Evolutionary conservation across 2,797 vertebrate genomes (phyloP).

Genomic region (Vipera ursinii): DNA sequence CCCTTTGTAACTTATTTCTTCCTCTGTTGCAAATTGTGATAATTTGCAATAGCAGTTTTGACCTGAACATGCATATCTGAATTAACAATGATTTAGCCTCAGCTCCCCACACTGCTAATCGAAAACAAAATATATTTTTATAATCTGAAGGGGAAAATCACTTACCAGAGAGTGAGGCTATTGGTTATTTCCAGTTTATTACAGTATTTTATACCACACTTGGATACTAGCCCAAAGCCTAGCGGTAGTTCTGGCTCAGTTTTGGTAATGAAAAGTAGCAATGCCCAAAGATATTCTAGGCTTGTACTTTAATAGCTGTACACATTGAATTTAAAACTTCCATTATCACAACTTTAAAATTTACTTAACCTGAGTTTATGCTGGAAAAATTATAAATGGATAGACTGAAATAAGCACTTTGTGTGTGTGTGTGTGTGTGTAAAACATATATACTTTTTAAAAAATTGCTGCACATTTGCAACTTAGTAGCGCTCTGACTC

Average conservation of each 20-base stretch:
- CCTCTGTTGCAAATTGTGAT: neutral
- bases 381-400: neutral
- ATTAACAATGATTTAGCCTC: neutral
- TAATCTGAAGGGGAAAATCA: neutral
- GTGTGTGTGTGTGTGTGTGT: too few relatives aligned
- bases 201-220: neutral
- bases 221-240: neutral
- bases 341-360: neutral
- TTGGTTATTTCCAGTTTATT: neutral
- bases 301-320: neutral
- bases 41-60: neutral
- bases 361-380: neutral
- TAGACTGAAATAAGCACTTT: neutral
- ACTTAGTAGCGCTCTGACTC: neutral
- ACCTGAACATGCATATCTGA: neutral
- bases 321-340: neutral
- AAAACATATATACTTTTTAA: neutral
- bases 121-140: neutral
- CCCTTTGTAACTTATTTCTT: neutral
- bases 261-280: neutral
- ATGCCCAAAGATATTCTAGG: neutral
- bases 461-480: neutral
- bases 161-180: neutral
- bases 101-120: neutral
- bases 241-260: neutral